phyloP scores from a whole-genome alignment of 2,888 invertebrate genomes.

The Drosophila hamatofila region DNA sequence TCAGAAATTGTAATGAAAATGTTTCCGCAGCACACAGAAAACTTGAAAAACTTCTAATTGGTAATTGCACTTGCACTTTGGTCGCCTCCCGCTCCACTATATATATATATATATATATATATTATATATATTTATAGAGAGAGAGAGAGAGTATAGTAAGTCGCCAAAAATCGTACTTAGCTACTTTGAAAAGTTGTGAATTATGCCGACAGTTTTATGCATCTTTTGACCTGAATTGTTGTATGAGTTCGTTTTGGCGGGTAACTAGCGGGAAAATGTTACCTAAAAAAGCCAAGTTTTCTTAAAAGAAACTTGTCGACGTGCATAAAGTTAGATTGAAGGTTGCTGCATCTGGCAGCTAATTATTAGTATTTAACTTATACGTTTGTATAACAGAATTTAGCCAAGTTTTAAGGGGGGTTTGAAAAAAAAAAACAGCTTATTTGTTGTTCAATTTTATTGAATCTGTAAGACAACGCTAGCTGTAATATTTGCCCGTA shows the following conservation, averaged over 20 bases:
- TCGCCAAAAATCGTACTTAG: slow-evolving; percentile 44
- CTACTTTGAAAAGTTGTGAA: slow-evolving; percentile 59
- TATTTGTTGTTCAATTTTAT: not conserved
- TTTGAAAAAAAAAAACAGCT: no score
- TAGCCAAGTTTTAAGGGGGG: no score
- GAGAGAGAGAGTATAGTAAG: slow-evolving; percentile 15
- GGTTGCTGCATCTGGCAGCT: slow-evolving; percentile 30
- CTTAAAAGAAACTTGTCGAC: not conserved
- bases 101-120: not conserved
- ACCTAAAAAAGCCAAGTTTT: slow-evolving; percentile 8
- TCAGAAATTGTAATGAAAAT: slow-evolving; percentile 71
- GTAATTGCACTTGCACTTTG: slow-evolving; percentile 67
- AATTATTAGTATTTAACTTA: not conserved
- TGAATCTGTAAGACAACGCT: not conserved
- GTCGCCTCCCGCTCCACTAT: not conserved
- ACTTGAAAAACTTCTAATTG: slow-evolving; percentile 75
- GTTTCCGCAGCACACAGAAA: slow-evolving; percentile 52
- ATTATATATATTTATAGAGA: not conserved
- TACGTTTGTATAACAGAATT: not conserved
- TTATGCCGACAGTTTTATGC: slow-evolving; percentile 70
- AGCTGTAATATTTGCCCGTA: no score
- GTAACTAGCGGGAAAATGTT: slow-evolving; percentile 10
- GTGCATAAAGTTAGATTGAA: slow-evolving; percentile 20
- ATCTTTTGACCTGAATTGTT: slow-evolving; percentile 59
- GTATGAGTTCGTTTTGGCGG: slow-evolving; percentile 7